Evolutionary conservation across 2,797 vertebrate species (phyloP), one percentile per base, ranked within the genome.

Genomic region (Manis pentadactyla): DNA sequence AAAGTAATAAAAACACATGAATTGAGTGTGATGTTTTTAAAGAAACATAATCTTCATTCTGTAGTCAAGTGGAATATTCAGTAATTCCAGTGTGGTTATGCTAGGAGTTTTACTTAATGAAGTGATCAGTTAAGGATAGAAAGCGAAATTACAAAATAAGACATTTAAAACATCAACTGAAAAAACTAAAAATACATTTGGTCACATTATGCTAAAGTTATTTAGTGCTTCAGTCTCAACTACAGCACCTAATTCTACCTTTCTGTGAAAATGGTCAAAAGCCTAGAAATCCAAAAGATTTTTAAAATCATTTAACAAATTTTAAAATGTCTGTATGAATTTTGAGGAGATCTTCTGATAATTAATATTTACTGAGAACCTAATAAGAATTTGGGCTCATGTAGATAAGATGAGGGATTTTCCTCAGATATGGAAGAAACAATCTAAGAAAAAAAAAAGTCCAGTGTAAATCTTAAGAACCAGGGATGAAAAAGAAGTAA

Each of bases 21-120:
- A 90, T 39, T 46, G 31, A 87, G 21, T 66, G 15, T 90, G 53
- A 78, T 88, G 27, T 77, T 95, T 95, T 94, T 86, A 91, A 74
- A 94, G 64, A 91, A 95, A 66, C 25, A 61, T 68, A 61, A 77
- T 94, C 89, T 90, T 97, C 21, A 71, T 94, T 95, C 46, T 78
- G 13, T 77, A 37, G 27, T 90, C 77, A 83, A 87, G 64, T 92
- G 9, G 55, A 90, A 87, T 84, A 69, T 57, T 77, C 66, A 81
- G 55, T 53, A 95, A 92, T 94, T 91, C 68, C 82, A 57, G 93
- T 85, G 34, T 57, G 34, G 57, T 68, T 84, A 57, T 87, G 12
- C 12, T 27, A 51, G 19, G 83, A 69, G 12, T 84, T 92, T 95
- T 90, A 93, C 51, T 92, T 94, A 89, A 94, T 68, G 25, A 94